Conservation (phyloP, 2,888 invertebrate species). For the Agrotis exclamationis region DNA sequence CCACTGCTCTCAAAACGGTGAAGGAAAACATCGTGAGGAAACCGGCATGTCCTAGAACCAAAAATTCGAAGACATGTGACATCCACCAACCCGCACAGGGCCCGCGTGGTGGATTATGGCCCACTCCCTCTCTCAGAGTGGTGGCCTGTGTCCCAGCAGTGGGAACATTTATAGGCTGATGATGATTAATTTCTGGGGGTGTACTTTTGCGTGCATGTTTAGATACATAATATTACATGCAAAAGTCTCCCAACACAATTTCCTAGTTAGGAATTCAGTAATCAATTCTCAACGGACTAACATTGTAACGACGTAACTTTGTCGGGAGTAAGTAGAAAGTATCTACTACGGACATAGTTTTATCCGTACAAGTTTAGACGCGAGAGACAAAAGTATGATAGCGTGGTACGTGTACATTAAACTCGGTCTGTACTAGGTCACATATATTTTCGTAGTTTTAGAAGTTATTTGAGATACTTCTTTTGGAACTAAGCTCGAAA, state of each 20-base stretch:
- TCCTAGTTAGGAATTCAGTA: constrained; percentile 29
- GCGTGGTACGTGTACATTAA: constrained; percentile 19
- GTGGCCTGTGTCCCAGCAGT: too few relatives aligned
- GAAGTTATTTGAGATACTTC: constrained; percentile 13
- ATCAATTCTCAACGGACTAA: constrained; percentile 41
- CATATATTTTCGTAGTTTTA: constrained; percentile 25
- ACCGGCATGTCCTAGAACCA: too few relatives aligned
- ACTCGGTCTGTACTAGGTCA: constrained; percentile 26
- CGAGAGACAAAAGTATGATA: constrained; percentile 44
- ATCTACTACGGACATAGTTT: constrained; percentile 35
- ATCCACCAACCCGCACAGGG: too few relatives aligned
- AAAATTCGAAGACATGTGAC: too few relatives aligned
- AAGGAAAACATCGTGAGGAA: too few relatives aligned
- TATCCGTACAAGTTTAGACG: constrained; percentile 37
- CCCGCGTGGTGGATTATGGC: too few relatives aligned
- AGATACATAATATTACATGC: background rate
- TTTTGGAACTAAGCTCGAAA: constrained; percentile 2
- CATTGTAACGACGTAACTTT: constrained; percentile 50
- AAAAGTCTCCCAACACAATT: constrained; percentile 1
- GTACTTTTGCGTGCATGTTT: too few relatives aligned
- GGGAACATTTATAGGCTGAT: too few relatives aligned
- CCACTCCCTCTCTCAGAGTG: too few relatives aligned
- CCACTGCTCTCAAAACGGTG: too few relatives aligned
- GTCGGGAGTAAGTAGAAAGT: constrained; percentile 34
- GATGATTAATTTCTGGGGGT: too few relatives aligned